phyloP scores from a whole-genome alignment of 2,888 invertebrate genomes.

The Baronia brevicornis region DNA sequence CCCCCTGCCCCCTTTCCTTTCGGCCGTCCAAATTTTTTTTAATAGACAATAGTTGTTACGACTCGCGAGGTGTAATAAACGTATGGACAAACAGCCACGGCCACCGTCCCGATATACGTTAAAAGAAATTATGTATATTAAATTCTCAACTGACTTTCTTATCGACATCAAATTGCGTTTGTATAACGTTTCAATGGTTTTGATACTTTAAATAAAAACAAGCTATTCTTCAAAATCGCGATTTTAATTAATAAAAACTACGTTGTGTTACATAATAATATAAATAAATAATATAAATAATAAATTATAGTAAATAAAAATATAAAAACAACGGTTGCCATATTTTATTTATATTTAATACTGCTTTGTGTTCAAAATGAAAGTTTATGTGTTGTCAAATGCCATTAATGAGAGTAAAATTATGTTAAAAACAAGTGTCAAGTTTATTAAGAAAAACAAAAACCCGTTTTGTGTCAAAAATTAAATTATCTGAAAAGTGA shows the following conservation, averaged over 20 bases:
- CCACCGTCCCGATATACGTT: slow-evolving; percentile 33
- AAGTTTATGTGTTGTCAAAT: neutral
- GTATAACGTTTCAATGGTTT: slow-evolving; percentile 24
- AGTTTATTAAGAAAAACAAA: no score
- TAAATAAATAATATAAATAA: no score
- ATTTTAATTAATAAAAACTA: slow-evolving; percentile 1
- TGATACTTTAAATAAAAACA: slow-evolving; percentile 34
- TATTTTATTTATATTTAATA: no score
- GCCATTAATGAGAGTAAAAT: neutral
- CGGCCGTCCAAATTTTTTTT: slow-evolving; percentile 3
- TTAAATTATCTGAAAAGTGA: no score
- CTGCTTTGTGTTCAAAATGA: no score
- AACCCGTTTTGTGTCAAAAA: no score
- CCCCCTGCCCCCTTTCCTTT: no score
- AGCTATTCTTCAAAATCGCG: neutral
- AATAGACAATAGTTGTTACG: slow-evolving; percentile 15
- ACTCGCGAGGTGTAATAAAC: slow-evolving; percentile 16
- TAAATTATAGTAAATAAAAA: no score
- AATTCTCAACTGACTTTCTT: slow-evolving; percentile 70
- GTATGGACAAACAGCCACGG: slow-evolving; percentile 14
- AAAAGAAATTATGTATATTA: slow-evolving; percentile 68
- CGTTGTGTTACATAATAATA: no score
- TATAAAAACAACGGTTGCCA: no score
- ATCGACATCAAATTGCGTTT: slow-evolving; percentile 55
- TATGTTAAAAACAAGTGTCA: neutral